Base-by-base conservation (phyloP, 2,888 invertebrate species). In the Diarsia rubi region DNA sequence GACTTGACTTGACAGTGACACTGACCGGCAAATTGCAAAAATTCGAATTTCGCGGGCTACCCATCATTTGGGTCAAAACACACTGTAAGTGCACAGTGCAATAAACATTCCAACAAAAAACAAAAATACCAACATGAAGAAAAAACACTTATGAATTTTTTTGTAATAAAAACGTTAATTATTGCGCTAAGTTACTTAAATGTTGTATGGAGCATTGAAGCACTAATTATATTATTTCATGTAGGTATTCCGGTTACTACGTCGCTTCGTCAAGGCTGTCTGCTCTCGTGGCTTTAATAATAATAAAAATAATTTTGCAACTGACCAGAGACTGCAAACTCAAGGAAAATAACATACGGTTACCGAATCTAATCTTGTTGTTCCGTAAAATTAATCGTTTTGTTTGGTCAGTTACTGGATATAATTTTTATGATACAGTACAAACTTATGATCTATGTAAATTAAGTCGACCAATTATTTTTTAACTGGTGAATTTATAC, bases 261-360 rank as follows among this genome's bases (percentile, higher is more conserved):
- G 90, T 77, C 69, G 81, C 62, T 75, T 78, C 81, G 81, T 84
- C 90, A 90, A 90, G 90, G 90, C 67, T 88, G 86, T 88, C 83
- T 87, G 83, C 81, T 81, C 85, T 84, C 71, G 82, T 80, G 79
- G 78, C 78, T 75, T 73, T 79, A 84, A 86, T 84, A 82, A 83
- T 78, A 87, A 82, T 84, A 81, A 77, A 71, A 81, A 52, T 76
- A 87, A 80, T 85, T 85, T 83, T 86, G 83, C 79, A 75, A 80
- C 77, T 68, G 71, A 74, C 72, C 71, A 60, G 44, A 64, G 73
- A 62, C 42, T 70, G 75, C 75, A 71, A 63, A 69, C 67, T 69
- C 75, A 77, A 86, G 85, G 85, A 86, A 86, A 85, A 82, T 84
- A 79, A 79, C 54, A n/a, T 68, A 59, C 24, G 57, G 37, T 52